Percentiles rank a stretch among this genome's conserved stretches.
phyloP scores from a whole-genome alignment of 1,140 invertebrate genomes.

The Zaprionus gabonicus region DNA sequence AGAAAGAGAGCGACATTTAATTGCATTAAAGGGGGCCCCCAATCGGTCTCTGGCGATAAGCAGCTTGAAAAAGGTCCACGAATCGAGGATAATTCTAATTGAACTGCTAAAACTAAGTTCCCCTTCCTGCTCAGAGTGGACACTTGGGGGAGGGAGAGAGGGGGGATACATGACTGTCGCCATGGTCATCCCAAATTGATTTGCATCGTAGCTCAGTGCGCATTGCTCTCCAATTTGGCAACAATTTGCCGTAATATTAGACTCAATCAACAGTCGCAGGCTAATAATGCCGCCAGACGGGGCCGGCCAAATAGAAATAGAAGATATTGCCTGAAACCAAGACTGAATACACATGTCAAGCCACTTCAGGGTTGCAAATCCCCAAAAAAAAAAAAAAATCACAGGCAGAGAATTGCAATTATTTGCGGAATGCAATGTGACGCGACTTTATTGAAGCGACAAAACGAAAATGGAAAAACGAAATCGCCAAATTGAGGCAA shows the following conservation, averaged over 20 bases:
- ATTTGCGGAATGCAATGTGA: slow-evolving; percentile 73
- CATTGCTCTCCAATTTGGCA: slow-evolving; percentile 59
- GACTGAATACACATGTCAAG: slow-evolving; percentile 29
- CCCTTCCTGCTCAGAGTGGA: not conserved
- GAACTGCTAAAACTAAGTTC: not conserved
- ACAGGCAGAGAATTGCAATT: slow-evolving; percentile 63
- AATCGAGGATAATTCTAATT: not conserved
- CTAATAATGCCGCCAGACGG: slow-evolving; percentile 68
- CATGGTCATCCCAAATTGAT: not conserved
- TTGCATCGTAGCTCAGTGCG: slow-evolving; percentile 15
- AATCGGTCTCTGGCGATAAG: slow-evolving; percentile 23
- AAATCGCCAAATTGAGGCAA: slow-evolving; percentile 71
- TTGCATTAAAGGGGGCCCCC: slow-evolving; percentile 35
- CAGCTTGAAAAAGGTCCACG: slow-evolving; percentile 32
- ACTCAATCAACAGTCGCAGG: slow-evolving; percentile 71
- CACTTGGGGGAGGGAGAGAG: not conserved
- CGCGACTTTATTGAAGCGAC: slow-evolving; percentile 61
- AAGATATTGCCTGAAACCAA: slow-evolving; percentile 71
- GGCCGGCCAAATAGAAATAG: slow-evolving; percentile 21
- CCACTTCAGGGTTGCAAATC: not conserved
- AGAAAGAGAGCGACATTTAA: slow-evolving; percentile 5
- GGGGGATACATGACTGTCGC: not conserved
- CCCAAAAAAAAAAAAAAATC: not conserved
- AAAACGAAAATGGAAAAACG: slow-evolving; percentile 35
- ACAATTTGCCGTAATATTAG: slow-evolving; percentile 65